Percentiles rank a stretch among this genome's conserved stretches.
phyloP scores from a whole-genome alignment of 2,888 invertebrate species.

The Phalera bucephala region DNA sequence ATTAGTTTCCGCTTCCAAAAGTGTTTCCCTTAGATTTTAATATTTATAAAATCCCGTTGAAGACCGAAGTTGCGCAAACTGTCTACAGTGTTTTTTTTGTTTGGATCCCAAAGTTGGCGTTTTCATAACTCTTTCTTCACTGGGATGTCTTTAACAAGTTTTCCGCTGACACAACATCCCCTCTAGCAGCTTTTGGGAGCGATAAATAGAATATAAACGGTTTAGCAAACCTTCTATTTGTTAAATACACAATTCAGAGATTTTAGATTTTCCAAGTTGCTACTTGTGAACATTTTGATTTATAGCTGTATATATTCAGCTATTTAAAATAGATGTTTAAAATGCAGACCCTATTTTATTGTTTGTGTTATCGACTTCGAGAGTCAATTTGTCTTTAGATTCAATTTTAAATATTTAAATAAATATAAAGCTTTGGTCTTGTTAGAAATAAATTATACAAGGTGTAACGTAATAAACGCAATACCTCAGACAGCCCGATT shows the following conservation, averaged over 20 bases:
- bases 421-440: too few relatives aligned
- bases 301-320: slow-evolving; percentile 9
- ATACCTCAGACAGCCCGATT: too few relatives aligned
- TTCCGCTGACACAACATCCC: slow-evolving; percentile 63
- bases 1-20: slow-evolving; percentile 57
- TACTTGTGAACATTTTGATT: slow-evolving; percentile 24
- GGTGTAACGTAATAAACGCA: too few relatives aligned
- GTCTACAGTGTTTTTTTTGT: slow-evolving; percentile 61
- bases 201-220: slow-evolving; percentile 48
- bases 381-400: too few relatives aligned
- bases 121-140: slow-evolving; percentile 75
- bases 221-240: slow-evolving; percentile 34
- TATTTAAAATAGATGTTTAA: not conserved
- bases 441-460: too few relatives aligned
- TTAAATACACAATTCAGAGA: slow-evolving; percentile 29
- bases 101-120: slow-evolving; percentile 66
- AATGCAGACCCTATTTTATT: too few relatives aligned
- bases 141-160: slow-evolving; percentile 67
- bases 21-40: slow-evolving; percentile 64
- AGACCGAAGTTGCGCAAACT: slow-evolving; percentile 61
- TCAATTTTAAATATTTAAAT: too few relatives aligned
- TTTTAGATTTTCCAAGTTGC: slow-evolving; percentile 29
- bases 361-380: too few relatives aligned
- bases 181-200: slow-evolving; percentile 26
- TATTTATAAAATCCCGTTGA: slow-evolving; percentile 70